Evolutionary conservation across 2,888 invertebrate species (phyloP), one percentile per base, ranked within the genome.

Genomic region (Anodontia alba): DNA sequence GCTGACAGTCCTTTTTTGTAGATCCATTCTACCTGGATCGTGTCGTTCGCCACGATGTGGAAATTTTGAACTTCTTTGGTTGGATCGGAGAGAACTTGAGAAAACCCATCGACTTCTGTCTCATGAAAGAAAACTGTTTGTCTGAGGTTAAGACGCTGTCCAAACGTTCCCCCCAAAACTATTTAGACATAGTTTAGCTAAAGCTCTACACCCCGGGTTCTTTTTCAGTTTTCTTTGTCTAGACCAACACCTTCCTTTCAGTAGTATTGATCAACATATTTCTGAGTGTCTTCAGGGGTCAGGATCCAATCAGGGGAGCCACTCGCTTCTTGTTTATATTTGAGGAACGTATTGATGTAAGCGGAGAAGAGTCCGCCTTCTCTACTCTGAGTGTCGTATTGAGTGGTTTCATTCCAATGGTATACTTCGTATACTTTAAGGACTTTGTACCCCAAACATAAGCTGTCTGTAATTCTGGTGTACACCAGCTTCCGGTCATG

Each of bases 31-130:
- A 77, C 20, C 15, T 77, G 77, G n/a, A 76, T 36, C 31, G 23
- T 78, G n/a, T 77, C 66, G 26, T 77, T 66, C 15, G 49, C 69
- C 46, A 79, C 3, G 0, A 79, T 71, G 38, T 79, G 79, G n/a
- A 79, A 74, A 46, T 75, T 67, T 7, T 46, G 38, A 1, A 33
- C 33, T 31, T 75, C 29, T 67, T 79, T 79, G 38, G 51, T 62
- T 17, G 49, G 71, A 62, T 68, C 38, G 12, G 7, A 38, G 38
- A 38, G 12, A 8, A 38, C 38, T 38, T 38, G 5, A 12, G 12
- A 71, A 29, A 76, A 72, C 31, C 0, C 1, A n/a, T 76, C 33
- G 1, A n/a, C 71, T 62, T 76, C 71, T n/a, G 7, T 31, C 43
- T 70, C 71, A 71, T 76, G 70, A 23, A 62, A 71, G 38, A 31